These are phyloP conservation scores for Cheilosia grossa DNA, from an alignment of 2,888 invertebrate species.

Conservation along the genomic window DNA sequence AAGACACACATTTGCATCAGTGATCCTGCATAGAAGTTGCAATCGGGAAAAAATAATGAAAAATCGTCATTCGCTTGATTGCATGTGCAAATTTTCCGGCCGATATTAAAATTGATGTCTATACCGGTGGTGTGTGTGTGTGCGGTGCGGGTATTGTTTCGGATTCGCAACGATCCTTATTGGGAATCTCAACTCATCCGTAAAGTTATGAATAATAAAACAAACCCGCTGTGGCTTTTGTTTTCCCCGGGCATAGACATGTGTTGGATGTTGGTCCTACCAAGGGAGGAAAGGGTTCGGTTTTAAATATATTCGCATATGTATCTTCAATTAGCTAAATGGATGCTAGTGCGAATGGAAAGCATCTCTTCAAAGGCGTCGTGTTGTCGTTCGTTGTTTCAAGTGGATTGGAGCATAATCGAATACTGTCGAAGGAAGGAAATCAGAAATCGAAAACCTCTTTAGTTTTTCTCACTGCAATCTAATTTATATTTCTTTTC, in stretches of 20 bases:
- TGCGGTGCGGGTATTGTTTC: conserved; percentile 48
- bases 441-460: conserved; percentile 67
- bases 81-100: conserved; percentile 77
- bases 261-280: conserved; percentile 1
- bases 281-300: conserved; percentile 6
- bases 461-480: conserved; percentile 62
- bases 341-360: conserved; percentile 25
- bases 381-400: conserved; percentile 41
- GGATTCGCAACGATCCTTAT: conserved; percentile 68
- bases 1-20: conserved; percentile 63
- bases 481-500: conserved; percentile 56
- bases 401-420: conserved; percentile 69
- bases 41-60: conserved; percentile 66
- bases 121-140: conserved; percentile 5
- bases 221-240: conserved; percentile 60
- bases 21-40: conserved; percentile 61
- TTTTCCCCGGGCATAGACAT: conserved; percentile 51
- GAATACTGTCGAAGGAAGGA: conserved; percentile 58
- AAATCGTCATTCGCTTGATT: conserved; percentile 72
- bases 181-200: conserved; percentile 76
- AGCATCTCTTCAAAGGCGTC: conserved; percentile 35
- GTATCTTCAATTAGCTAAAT: conserved; percentile 71
- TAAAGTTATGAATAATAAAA: conserved; percentile 78
- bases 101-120: conserved; percentile 77
- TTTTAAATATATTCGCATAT: conserved; percentile 39